Conservation (phyloP, 2,113 vertebrate species). For the Rutilus rutilus region DNA sequence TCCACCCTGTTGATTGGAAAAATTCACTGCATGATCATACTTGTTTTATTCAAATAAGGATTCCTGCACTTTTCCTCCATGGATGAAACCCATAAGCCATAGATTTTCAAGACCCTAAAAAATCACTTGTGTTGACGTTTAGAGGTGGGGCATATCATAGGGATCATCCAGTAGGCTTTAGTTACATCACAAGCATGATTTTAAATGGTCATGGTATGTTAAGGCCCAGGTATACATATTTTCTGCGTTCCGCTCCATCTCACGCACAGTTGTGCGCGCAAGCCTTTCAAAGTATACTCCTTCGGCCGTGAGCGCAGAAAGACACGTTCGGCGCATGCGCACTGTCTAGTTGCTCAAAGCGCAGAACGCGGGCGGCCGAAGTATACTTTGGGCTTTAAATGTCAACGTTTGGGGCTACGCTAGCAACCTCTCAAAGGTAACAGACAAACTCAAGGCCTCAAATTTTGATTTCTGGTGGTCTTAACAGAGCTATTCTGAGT, state of each 20-base stretch:
- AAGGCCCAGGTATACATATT: too few relatives aligned
- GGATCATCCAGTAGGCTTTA: not conserved
- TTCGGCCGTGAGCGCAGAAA: too few relatives aligned
- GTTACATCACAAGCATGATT: not conserved
- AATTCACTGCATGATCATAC: constrained; percentile 5
- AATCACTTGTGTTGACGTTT: not conserved
- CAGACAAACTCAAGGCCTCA: not conserved
- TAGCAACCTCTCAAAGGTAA: not conserved
- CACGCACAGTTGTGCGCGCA: too few relatives aligned
- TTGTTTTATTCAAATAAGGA: constrained; percentile 5
- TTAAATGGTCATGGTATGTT: not conserved
- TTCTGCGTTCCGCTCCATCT: too few relatives aligned
- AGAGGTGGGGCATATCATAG: not conserved
- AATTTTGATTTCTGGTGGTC: not conserved
- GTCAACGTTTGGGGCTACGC: not conserved
- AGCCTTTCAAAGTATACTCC: too few relatives aligned
- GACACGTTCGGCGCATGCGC: too few relatives aligned
- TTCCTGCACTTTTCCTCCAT: not conserved
- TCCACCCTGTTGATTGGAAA: constrained; percentile 23
- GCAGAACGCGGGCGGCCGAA: too few relatives aligned
- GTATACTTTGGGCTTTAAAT: not conserved
- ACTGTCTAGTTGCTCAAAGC: too few relatives aligned
- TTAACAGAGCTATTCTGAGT: constrained; percentile 13
- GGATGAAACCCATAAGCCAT: not conserved
- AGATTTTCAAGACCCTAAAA: not conserved